These are phyloP conservation scores for Chaetura pelagica DNA, from an alignment of 2,113 vertebrate genomes.

Conservation along the genomic window DNA sequence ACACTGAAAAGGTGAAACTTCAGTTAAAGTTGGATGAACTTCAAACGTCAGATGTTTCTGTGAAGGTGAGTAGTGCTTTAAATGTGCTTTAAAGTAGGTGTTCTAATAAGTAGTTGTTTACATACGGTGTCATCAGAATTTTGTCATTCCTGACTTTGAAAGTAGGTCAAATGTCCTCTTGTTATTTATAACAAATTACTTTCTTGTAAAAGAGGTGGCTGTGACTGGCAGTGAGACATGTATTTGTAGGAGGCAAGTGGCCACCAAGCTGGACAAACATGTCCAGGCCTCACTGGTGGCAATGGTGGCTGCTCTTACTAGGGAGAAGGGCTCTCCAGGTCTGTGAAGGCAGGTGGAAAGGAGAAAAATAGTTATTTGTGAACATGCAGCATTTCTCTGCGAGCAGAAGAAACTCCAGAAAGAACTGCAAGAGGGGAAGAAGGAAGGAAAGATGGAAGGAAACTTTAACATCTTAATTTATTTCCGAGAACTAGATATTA, in stretches of 20 bases:
- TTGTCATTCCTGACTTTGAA: neutral
- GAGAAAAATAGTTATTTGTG: neutral
- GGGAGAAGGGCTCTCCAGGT: neutral
- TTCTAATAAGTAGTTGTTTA: neutral
- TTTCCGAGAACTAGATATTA: neutral
- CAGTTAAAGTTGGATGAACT: conserved; percentile 93
- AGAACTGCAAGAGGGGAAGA: neutral
- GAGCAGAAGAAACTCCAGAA: neutral
- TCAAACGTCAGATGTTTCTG: conserved; percentile 91
- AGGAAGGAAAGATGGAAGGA: neutral
- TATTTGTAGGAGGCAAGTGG: neutral
- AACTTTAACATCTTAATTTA: neutral
- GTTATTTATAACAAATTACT: neutral
- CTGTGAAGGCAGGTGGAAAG: neutral
- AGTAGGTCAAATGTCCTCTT: neutral
- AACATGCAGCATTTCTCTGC: neutral
- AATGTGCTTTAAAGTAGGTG: neutral
- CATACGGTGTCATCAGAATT: neutral
- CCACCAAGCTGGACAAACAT: neutral
- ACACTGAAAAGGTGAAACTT: conserved; percentile 85
- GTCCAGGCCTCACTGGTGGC: neutral
- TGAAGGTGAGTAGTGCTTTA: conserved; percentile 80
- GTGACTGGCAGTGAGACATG: neutral
- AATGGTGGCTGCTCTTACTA: neutral
- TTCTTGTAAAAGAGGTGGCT: neutral